Conservation (phyloP, 2,113 vertebrate genomes). For the Oncorhynchus clarkii region DNA sequence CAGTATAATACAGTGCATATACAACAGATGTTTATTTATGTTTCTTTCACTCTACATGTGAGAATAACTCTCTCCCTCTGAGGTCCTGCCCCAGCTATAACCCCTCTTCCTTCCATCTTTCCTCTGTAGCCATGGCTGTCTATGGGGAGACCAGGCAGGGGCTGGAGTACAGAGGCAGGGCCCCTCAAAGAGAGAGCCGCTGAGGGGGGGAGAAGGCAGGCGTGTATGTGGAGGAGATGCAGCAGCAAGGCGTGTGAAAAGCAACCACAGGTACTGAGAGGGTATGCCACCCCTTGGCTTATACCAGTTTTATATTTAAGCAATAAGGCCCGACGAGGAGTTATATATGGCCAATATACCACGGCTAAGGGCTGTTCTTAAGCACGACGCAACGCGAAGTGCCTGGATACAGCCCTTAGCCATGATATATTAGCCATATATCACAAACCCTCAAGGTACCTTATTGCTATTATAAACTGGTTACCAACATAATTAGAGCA, state of each 20-base stretch:
- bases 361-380: no score
- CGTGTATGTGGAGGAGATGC: not conserved
- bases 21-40: no score
- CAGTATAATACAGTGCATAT: not conserved
- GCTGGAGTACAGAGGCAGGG: not conserved
- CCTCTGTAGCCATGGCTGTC: not conserved
- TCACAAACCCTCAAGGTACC: no score
- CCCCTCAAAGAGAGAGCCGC: not conserved
- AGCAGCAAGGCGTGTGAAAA: not conserved
- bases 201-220: not conserved
- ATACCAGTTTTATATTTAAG: no score
- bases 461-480: no score
- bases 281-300: no score
- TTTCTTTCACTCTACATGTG: not conserved
- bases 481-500: no score
- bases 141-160: conserved; percentile 1
- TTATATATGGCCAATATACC: no score
- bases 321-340: no score
- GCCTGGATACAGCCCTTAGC: no score
- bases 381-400: no score
- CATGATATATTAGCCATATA: no score
- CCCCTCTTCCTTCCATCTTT: not conserved
- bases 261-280: not conserved
- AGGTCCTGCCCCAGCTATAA: not conserved
- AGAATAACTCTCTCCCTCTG: not conserved